phyloP scores from a whole-genome alignment of 2,113 vertebrate genomes.

The Hippocampus abdominalis region DNA sequence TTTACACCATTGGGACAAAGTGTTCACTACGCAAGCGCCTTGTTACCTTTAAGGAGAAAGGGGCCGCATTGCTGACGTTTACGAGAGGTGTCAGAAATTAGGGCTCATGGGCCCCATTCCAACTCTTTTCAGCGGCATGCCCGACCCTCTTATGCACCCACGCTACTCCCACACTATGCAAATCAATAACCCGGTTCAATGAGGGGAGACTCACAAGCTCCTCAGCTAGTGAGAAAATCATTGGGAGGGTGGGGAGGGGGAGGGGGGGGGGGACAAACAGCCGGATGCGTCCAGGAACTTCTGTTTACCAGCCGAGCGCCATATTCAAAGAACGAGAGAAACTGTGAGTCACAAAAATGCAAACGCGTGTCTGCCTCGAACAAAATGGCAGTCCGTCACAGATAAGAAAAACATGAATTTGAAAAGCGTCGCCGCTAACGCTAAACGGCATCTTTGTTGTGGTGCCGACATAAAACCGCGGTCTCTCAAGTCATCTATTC shows the following conservation, averaged over 20 bases:
- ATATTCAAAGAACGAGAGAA: conserved; percentile 56
- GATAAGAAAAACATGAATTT: too few species aligned
- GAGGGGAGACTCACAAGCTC: conserved; percentile 70
- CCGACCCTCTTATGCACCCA: conserved; percentile 34
- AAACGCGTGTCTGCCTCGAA: not conserved
- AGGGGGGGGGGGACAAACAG: conserved; percentile 74
- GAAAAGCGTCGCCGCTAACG: too few species aligned
- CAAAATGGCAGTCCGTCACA: not conserved
- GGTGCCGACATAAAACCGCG: too few species aligned
- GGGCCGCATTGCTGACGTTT: conserved; percentile 28
- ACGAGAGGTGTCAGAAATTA: conserved; percentile 34
- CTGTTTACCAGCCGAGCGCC: conserved; percentile 63
- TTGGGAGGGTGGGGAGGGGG: not conserved
- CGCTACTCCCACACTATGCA: conserved; percentile 18
- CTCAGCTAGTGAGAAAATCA: conserved; percentile 71
- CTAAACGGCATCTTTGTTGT: too few species aligned
- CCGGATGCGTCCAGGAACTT: conserved; percentile 69
- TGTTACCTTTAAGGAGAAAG: conserved; percentile 16
- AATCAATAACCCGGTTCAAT: conserved; percentile 63
- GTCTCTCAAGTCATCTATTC: too few species aligned
- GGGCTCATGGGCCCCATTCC: conserved; percentile 21
- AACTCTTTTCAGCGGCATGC: conserved; percentile 12
- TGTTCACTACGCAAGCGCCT: not conserved
- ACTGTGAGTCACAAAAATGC: not conserved
- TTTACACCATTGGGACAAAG: not conserved